Evolutionary conservation across 2,113 vertebrate species (phyloP).

Genomic region (Haemorhous mexicanus): DNA sequence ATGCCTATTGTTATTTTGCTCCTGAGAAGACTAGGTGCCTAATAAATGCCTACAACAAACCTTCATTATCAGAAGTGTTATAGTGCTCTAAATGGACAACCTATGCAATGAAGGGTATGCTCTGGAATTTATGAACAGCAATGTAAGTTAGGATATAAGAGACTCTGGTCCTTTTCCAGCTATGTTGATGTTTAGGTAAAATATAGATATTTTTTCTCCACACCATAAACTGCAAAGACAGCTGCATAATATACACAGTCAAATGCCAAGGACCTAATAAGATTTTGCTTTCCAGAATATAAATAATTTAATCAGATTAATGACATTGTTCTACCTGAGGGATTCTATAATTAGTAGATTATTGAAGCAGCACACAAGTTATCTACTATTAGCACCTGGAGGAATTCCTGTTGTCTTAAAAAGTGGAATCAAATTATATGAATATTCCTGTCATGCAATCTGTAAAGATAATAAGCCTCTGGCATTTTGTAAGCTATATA

Average conservation of each 20-base stretch:
- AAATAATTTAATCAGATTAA: conserved; percentile 84
- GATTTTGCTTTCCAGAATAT: conserved; percentile 71
- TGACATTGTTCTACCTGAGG: conserved; percentile 78
- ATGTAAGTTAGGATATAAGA: background rate
- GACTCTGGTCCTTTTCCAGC: background rate
- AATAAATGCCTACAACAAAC: background rate
- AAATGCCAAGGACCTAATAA: conserved; percentile 69
- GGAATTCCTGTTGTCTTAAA: conserved; percentile 75
- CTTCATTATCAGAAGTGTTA: background rate
- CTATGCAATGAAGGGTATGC: background rate
- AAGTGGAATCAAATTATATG: conserved; percentile 62
- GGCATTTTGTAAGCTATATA: conserved; percentile 80
- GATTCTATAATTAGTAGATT: conserved; percentile 78
- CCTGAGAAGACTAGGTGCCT: background rate
- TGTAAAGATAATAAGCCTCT: conserved; percentile 79
- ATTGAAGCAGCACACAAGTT: conserved; percentile 73
- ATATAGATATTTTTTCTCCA: background rate
- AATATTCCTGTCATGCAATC: conserved; percentile 77
- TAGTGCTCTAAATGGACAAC: background rate
- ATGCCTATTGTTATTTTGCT: background rate
- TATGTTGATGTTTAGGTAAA: background rate
- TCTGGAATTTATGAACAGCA: background rate
- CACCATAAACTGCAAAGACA: background rate
- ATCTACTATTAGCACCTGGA: conserved; percentile 80
- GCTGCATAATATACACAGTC: conserved; percentile 31